These are phyloP conservation scores for Himantopus leucocephalus DNA, from an alignment of 2,113 vertebrate species.

Conservation along the genomic window DNA sequence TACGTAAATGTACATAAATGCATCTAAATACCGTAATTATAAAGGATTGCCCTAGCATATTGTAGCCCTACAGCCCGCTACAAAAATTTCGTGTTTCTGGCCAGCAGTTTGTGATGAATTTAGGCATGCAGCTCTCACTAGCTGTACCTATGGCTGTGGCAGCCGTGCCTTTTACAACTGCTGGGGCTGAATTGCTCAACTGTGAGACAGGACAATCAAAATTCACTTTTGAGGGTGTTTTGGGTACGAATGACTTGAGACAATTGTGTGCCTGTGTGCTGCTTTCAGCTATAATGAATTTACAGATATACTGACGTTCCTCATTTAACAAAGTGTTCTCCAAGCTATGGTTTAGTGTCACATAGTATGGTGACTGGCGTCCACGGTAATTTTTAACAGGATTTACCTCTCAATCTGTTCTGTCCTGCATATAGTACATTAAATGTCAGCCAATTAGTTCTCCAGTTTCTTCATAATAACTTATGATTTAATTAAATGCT, in stretches of 20 bases:
- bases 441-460: background rate
- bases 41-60: background rate
- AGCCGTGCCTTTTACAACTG: background rate
- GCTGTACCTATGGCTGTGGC: background rate
- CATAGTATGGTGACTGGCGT: background rate
- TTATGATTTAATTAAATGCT: background rate
- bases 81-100: background rate
- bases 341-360: background rate
- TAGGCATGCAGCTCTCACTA: background rate
- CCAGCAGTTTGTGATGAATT: background rate
- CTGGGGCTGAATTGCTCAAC: background rate
- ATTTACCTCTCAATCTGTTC: background rate
- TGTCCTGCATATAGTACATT: background rate
- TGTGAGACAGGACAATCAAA: background rate
- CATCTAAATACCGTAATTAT: background rate
- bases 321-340: background rate
- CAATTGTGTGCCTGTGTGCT: background rate
- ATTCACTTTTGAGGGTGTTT: background rate
- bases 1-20: background rate
- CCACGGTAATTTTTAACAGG: background rate
- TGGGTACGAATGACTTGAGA: background rate
- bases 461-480: background rate
- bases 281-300: background rate
- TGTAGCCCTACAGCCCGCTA: background rate
- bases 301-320: background rate